phyloP scores from a whole-genome alignment of 2,888 invertebrate genomes.

The Glaucopsyche alexis region DNA sequence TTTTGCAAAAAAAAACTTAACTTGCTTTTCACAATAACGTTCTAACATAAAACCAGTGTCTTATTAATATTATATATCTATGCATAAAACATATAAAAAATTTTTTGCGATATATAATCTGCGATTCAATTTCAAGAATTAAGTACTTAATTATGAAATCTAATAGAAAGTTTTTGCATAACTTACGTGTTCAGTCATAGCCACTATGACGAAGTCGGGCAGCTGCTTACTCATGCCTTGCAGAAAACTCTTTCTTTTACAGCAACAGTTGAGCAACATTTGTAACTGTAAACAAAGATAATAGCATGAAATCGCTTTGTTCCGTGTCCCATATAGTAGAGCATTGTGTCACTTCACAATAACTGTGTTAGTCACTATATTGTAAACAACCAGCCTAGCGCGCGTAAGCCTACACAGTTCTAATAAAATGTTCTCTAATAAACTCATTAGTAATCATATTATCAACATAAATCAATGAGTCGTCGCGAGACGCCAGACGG shows the following conservation, averaged over 20 bases:
- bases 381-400: background rate
- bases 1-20: no score
- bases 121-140: no score
- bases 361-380: background rate
- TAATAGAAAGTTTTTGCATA: background rate
- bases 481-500: background rate
- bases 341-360: background rate
- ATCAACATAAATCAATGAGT: background rate
- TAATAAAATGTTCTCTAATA: background rate
- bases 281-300: constrained; percentile 71
- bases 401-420: background rate
- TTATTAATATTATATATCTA: no score
- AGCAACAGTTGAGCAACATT: constrained; percentile 83
- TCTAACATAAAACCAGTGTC: no score
- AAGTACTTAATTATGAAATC: no score
- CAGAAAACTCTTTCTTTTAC: constrained; percentile 86
- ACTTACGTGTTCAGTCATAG: constrained; percentile 82
- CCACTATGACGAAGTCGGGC: constrained; percentile 86
- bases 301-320: constrained; percentile 1
- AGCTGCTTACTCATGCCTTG: constrained; percentile 84
- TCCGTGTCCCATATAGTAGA: background rate
- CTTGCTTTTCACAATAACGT: no score
- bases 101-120: no score
- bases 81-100: no score
- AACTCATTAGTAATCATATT: background rate